Evolutionary conservation across 2,113 vertebrate species (phyloP).

Genomic region (Eira barbara): DNA sequence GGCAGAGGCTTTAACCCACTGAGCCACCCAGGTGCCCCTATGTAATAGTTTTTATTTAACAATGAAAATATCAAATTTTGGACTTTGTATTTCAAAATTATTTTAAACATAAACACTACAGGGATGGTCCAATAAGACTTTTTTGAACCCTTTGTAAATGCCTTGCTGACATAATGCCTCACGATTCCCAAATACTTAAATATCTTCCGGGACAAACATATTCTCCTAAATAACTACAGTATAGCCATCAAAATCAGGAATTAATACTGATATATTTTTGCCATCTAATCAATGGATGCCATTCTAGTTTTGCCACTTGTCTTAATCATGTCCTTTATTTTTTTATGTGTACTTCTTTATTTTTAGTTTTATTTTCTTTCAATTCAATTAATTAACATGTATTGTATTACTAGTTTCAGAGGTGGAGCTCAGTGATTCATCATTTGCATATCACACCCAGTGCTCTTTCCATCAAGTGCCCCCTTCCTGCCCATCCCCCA

Average conservation of each 20-base stretch:
- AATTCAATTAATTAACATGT: neutral
- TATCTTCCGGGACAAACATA: neutral
- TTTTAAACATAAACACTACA: neutral
- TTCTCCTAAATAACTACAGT: neutral
- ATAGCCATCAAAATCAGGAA: neutral
- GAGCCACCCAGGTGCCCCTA: no score
- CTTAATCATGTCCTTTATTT: neutral
- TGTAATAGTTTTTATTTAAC: neutral
- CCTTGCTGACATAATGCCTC: neutral
- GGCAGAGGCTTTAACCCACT: no score
- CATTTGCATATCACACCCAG: no score
- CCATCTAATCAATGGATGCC: no score
- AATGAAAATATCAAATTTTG: neutral
- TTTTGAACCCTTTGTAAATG: neutral
- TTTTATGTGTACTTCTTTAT: neutral
- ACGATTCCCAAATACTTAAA: neutral
- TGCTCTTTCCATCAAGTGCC: no score
- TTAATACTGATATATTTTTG: neutral
- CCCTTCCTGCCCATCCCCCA: no score
- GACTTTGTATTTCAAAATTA: neutral
- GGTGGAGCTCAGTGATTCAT: no score
- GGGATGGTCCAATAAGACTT: neutral
- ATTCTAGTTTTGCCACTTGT: neutral
- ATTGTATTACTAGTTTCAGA: no score
- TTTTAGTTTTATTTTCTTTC: neutral